Percentiles rank a stretch among this genome's conserved stretches.
Conservation (phyloP, 1,140 invertebrate species). For the Tetramorium simillimum region DNA sequence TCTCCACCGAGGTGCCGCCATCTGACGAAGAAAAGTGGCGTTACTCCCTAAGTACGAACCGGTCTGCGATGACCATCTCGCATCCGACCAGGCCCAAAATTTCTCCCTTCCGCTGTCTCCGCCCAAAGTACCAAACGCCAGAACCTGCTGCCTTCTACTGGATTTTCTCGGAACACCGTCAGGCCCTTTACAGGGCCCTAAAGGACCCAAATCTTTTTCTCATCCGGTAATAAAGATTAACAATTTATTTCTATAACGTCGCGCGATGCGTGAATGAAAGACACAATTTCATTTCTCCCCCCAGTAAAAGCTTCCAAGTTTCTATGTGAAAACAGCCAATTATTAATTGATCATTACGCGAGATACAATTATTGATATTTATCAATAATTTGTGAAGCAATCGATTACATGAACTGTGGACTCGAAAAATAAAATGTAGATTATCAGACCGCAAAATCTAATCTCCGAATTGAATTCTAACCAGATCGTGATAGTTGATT, state of each 20-base stretch:
- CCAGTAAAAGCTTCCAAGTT: background rate
- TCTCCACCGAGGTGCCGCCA: slow-evolving; percentile 72
- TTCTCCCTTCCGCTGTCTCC: slow-evolving; percentile 44
- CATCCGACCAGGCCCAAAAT: slow-evolving; percentile 63
- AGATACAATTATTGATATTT: background rate
- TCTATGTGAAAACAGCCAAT: background rate
- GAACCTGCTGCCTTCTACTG: slow-evolving; percentile 80
- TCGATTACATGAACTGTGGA: background rate
- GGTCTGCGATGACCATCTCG: background rate
- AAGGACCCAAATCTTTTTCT: slow-evolving; percentile 13
- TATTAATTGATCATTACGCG: background rate
- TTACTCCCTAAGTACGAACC: slow-evolving; percentile 13
- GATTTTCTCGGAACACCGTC: slow-evolving; percentile 62
- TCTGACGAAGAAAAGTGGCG: slow-evolving; percentile 59
- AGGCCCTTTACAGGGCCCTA: slow-evolving; percentile 37
- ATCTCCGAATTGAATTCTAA: slow-evolving; percentile 27
- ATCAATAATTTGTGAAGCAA: background rate
- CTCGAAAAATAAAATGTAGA: background rate
- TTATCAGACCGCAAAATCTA: slow-evolving; percentile 53
- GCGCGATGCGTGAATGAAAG: background rate
- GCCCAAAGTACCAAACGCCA: slow-evolving; percentile 26
- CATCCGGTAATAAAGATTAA: slow-evolving; percentile 39
- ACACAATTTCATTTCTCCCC: background rate
- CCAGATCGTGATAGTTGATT: slow-evolving; percentile 49
- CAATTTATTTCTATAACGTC: background rate